Evolutionary conservation across 2,888 invertebrate species (phyloP), one percentile per base, ranked within the genome.

Genomic region (Tubulanus polymorphus): DNA sequence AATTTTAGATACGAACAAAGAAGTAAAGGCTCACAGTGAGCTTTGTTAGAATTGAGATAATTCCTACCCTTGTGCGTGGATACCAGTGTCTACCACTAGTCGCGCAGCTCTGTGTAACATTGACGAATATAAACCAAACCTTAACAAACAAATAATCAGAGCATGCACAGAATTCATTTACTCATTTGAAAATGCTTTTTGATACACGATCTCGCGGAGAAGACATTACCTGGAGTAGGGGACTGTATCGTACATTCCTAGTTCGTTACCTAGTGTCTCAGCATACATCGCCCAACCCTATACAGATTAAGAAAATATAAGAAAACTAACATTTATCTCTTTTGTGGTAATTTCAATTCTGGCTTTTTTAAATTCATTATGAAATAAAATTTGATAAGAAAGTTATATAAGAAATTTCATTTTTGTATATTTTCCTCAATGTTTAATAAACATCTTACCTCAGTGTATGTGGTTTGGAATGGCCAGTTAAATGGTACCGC

Each of bases 241-340:
- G n/a, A n/a, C n/a, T n/a, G n/a, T n/a, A n/a, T 41, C 15, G 23
- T 41, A 41, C 6, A 41, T 5, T 20, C 41, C 41, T 23, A 41
- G 18, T 15, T 41, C 41, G 6, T 41, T 23, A 3, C 41, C 41
- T 3, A 41, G 15, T 20, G 41, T 20, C 15, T 41, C 41, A 8
- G 41, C 41, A 41, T 41, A 41, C 18, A 41, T 18, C 5, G 41
- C 41, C 41, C 41, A 41, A 15, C 41, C 41, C 41, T 41, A 23
- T 3, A 41, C 18, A 41, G 15, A 8, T 20, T 20, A n/a, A n/a
- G 10, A n/a, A n/a, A 32, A 32, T n/a, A n/a, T n/a, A n/a, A n/a
- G n/a, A n/a, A n/a, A n/a, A n/a, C n/a, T n/a, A n/a, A n/a, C n/a
- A n/a, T n/a, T n/a, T n/a, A n/a, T n/a, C n/a, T n/a, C n/a, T n/a